Evolutionary conservation across 1,140 invertebrate genomes (phyloP).

Genomic region (Triops cancriformis): DNA sequence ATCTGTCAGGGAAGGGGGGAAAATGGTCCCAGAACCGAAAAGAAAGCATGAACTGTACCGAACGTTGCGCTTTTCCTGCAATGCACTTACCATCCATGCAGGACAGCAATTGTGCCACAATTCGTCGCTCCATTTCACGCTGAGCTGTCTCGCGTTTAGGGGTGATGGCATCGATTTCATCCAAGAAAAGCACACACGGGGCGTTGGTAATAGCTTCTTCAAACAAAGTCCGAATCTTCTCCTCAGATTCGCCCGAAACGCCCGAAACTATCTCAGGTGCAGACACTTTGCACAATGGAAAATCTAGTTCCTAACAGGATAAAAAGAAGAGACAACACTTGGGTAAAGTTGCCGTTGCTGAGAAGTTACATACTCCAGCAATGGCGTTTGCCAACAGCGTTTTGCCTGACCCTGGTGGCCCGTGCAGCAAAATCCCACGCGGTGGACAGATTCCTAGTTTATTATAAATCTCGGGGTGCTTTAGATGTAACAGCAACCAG

Average conservation of each 20-base stretch:
- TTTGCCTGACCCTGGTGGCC: slow-evolving; percentile 89
- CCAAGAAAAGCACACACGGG: slow-evolving; percentile 84
- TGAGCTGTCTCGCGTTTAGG: slow-evolving; percentile 76
- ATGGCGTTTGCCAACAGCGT: slow-evolving; percentile 84
- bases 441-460: slow-evolving; percentile 70
- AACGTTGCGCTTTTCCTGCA: background rate
- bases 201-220: slow-evolving; percentile 62
- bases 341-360: background rate
- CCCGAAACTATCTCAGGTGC: slow-evolving; percentile 89
- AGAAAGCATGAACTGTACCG: background rate
- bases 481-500: slow-evolving; percentile 70
- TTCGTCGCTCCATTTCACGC: slow-evolving; percentile 88
- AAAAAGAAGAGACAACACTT: slow-evolving; percentile 24
- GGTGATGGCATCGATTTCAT: slow-evolving; percentile 86
- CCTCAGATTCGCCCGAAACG: slow-evolving; percentile 90
- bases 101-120: slow-evolving; percentile 82
- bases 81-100: slow-evolving; percentile 67
- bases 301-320: slow-evolving; percentile 43
- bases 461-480: slow-evolving; percentile 70
- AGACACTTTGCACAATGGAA: slow-evolving; percentile 75
- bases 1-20: background rate
- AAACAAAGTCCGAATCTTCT: slow-evolving; percentile 83
- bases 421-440: slow-evolving; percentile 75
- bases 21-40: slow-evolving; percentile 11
- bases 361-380: slow-evolving; percentile 61